Conservation (phyloP, 2,113 vertebrate species). For the Penelope pileata region DNA sequence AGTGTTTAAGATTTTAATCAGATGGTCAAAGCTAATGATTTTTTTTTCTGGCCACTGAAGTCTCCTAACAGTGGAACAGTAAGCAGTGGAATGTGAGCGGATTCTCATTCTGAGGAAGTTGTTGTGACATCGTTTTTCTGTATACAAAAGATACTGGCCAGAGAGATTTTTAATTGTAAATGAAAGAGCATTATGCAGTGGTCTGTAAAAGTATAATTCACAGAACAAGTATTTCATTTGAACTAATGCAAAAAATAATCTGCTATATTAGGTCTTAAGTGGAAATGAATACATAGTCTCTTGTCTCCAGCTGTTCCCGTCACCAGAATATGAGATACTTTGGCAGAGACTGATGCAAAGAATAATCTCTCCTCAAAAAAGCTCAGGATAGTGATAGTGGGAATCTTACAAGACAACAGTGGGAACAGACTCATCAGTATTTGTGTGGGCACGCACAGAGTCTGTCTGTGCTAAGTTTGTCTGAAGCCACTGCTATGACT, state of each 20-base stretch:
- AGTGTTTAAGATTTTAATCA: background rate
- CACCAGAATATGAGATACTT: background rate
- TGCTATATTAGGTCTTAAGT: background rate
- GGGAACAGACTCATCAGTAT: constrained; percentile 36
- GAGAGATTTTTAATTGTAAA: constrained; percentile 5
- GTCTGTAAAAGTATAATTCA: constrained; percentile 1
- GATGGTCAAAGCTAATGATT: background rate
- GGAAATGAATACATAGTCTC: background rate
- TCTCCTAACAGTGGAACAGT: background rate
- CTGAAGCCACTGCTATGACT: constrained; percentile 42
- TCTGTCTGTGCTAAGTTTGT: constrained; percentile 55
- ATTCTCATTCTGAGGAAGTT: background rate
- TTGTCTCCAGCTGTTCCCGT: background rate
- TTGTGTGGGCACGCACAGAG: background rate
- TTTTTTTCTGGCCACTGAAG: background rate
- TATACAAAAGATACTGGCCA: background rate
- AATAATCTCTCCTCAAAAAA: constrained; percentile 11
- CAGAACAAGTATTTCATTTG: background rate
- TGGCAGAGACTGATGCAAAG: background rate
- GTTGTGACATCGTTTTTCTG: background rate
- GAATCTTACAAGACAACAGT: constrained; percentile 27
- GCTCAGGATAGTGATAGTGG: constrained; percentile 3
- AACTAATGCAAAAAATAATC: constrained; percentile 25
- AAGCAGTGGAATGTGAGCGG: background rate
- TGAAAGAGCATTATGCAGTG: background rate